Evolutionary conservation across 2,888 invertebrate species (phyloP).

Genomic region (Tachystola acroxantha): DNA sequence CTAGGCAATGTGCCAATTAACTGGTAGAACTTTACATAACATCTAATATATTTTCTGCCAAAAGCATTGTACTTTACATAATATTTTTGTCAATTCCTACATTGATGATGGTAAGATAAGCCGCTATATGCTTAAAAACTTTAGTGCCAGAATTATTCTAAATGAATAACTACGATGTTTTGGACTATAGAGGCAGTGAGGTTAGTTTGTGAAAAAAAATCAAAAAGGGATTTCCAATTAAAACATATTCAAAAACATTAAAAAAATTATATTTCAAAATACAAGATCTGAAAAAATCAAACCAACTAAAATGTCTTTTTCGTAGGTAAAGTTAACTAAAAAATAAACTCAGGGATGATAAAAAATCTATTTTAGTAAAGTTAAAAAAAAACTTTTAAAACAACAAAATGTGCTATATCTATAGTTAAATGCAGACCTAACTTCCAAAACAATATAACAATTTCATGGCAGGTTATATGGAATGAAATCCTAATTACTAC

Average conservation of each 20-base stretch:
- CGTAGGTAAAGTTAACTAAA: slow-evolving; percentile 2
- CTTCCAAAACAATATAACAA: slow-evolving; percentile 1
- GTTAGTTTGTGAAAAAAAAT: no score
- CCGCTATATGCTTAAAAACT: slow-evolving; percentile 6
- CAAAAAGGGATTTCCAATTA: background rate
- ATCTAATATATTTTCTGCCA: background rate
- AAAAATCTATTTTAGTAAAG: slow-evolving; percentile 5
- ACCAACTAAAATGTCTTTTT: slow-evolving; percentile 5
- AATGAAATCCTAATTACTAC: slow-evolving; percentile 6
- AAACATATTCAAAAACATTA: background rate
- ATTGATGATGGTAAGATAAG: slow-evolving; percentile 12
- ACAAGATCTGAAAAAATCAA: background rate
- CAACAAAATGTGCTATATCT: slow-evolving; percentile 5
- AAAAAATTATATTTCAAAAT: background rate
- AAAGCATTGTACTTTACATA: background rate
- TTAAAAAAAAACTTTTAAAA: slow-evolving; percentile 3
- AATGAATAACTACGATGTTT: no score
- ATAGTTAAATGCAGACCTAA: slow-evolving; percentile 14
- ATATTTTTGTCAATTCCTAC: slow-evolving; percentile 1
- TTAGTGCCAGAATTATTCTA: background rate
- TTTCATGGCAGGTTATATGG: slow-evolving; percentile 4
- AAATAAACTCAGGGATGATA: background rate
- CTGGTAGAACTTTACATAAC: slow-evolving; percentile 1
- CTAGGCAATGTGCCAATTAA: slow-evolving; percentile 9
- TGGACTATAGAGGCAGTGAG: no score